Conservation (phyloP, 2,888 invertebrate genomes). For the Ceratothoa steindachneri region DNA sequence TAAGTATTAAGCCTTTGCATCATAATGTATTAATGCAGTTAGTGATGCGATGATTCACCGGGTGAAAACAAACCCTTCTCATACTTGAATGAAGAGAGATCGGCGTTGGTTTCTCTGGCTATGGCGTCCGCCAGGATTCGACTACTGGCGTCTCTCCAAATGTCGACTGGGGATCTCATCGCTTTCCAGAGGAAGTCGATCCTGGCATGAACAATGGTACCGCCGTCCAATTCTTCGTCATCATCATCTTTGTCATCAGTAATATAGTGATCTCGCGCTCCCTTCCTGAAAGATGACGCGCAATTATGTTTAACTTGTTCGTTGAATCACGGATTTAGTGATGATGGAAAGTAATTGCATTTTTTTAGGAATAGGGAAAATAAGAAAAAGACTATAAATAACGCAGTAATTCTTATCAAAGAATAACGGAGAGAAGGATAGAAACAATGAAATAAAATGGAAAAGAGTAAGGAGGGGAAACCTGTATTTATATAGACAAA, state of each 20-base stretch:
- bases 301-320: neutral
- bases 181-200: slow-evolving; percentile 43
- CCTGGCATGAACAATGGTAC: slow-evolving; percentile 16
- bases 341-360: neutral
- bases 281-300: slow-evolving; percentile 9
- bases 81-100: slow-evolving; percentile 20
- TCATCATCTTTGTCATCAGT: slow-evolving; percentile 12
- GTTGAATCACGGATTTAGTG: too few relatives aligned
- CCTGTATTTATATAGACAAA: too few relatives aligned
- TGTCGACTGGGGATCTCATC: slow-evolving; percentile 22
- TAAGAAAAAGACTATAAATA: too few relatives aligned
- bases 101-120: slow-evolving; percentile 17
- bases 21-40: too few relatives aligned
- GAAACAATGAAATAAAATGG: too few relatives aligned
- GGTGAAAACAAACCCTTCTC: too few relatives aligned
- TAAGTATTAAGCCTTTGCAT: too few relatives aligned
- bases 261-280: slow-evolving; percentile 15
- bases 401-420: too few relatives aligned
- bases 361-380: neutral
- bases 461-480: too few relatives aligned
- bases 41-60: too few relatives aligned
- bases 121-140: slow-evolving; percentile 21
- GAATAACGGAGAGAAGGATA: too few relatives aligned
- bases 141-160: slow-evolving; percentile 22
- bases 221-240: neutral